Percentiles rank a stretch among this genome's conserved stretches.
These are phyloP conservation scores for Limnephilus auricula DNA, from an alignment of 2,888 invertebrate genomes.

Conservation along the genomic window DNA sequence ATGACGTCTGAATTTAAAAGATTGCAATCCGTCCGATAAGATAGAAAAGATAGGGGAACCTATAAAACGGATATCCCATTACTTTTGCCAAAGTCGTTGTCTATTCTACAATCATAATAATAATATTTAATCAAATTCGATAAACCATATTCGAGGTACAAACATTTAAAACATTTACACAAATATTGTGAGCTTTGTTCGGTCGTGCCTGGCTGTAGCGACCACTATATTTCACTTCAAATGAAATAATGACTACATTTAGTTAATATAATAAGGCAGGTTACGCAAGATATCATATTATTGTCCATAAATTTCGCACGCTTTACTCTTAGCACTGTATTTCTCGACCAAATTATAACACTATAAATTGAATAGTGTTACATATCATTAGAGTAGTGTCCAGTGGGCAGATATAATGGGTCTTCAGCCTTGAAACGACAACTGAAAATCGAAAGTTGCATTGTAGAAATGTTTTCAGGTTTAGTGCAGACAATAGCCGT, in stretches of 20 bases:
- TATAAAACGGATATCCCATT: not conserved
- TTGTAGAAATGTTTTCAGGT: constrained; percentile 37
- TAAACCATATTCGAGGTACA: not conserved
- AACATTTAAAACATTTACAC: too few relatives aligned
- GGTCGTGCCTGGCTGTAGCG: not conserved
- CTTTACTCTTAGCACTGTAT: not conserved
- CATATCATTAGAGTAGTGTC: not conserved
- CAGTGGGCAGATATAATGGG: constrained; percentile 7
- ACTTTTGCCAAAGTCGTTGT: not conserved
- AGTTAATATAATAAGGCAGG: not conserved
- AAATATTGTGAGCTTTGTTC: not conserved
- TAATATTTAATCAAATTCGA: not conserved
- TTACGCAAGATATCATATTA: not conserved
- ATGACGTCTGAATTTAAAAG: too few relatives aligned
- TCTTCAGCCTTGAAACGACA: constrained; percentile 36
- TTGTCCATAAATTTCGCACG: not conserved
- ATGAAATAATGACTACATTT: not conserved
- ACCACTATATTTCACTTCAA: not conserved
- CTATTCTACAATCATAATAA: not conserved
- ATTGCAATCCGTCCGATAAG: too few relatives aligned
- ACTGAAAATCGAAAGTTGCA: constrained; percentile 48
- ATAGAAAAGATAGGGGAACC: too few relatives aligned
- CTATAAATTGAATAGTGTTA: not conserved
- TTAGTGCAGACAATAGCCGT: not conserved
- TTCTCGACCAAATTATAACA: not conserved